A percentile compares a stretch with the other conserved stretches of the same genome.
phyloP scores from a whole-genome alignment of 2,888 invertebrate species.

The Brachynemurus nebulosus region DNA sequence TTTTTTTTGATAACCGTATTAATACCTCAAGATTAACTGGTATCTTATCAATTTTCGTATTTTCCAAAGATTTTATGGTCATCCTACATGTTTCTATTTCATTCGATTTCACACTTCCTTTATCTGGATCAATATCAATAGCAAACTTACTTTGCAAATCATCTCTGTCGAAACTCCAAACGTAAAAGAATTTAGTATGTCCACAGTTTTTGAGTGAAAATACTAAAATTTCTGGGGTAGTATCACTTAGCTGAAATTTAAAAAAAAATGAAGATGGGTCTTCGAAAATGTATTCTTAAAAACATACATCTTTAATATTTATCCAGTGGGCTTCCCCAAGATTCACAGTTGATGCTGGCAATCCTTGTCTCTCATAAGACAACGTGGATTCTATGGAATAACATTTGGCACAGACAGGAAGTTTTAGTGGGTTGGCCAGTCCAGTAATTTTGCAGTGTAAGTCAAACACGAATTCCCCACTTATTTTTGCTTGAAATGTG shows the following conservation, averaged over 20 bases:
- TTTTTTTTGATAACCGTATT: background rate
- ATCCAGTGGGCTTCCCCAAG: too few species aligned
- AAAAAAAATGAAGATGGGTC: too few species aligned
- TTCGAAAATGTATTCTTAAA: too few species aligned
- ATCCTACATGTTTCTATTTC: slow-evolving; percentile 17
- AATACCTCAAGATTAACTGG: slow-evolving; percentile 8
- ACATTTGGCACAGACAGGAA: slow-evolving; percentile 39
- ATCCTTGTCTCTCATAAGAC: slow-evolving; percentile 27
- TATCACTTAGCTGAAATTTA: too few species aligned
- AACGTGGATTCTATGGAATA: slow-evolving; percentile 38
- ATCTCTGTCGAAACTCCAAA: slow-evolving; percentile 26
- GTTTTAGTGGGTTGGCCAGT: slow-evolving; percentile 35
- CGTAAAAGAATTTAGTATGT: slow-evolving; percentile 27
- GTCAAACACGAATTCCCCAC: slow-evolving; percentile 40
- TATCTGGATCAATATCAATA: slow-evolving; percentile 12
- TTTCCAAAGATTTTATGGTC: slow-evolving; percentile 18
- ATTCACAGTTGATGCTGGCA: slow-evolving; percentile 19
- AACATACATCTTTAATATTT: too few species aligned
- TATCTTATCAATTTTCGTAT: slow-evolving; percentile 18
- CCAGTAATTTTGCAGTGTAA: slow-evolving; percentile 40
- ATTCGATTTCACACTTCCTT: slow-evolving; percentile 18
- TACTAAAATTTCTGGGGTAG: too few species aligned
- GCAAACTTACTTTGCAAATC: slow-evolving; percentile 10
- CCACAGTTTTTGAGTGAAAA: slow-evolving; percentile 26
- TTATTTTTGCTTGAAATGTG: slow-evolving; percentile 37